phyloP scores from a whole-genome alignment of 2,113 vertebrate genomes.

The Mobula hypostoma region DNA sequence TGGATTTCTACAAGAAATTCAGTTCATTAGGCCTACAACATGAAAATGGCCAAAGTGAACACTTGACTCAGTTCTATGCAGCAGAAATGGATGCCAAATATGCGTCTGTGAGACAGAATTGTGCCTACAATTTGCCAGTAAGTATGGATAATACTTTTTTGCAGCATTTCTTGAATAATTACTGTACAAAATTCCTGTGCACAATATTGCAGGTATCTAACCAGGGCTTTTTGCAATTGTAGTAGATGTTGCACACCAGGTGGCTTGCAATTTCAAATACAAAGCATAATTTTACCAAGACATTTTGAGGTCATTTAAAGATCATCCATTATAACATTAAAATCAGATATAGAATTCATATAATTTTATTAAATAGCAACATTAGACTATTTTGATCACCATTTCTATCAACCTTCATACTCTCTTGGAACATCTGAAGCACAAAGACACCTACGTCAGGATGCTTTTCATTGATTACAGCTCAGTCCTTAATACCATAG shows the following conservation, averaged over 20 bases:
- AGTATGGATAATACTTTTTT: constrained; percentile 42
- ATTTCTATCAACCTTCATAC: too few species aligned
- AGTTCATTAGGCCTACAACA: constrained; percentile 76
- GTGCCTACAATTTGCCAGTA: constrained; percentile 91
- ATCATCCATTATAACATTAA: background rate
- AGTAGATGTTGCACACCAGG: too few species aligned
- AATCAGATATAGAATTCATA: background rate
- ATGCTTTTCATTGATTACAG: too few species aligned
- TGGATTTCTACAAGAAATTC: constrained; percentile 86
- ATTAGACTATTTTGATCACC: background rate
- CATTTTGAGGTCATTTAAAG: background rate
- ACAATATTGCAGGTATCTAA: too few species aligned
- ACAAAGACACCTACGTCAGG: too few species aligned
- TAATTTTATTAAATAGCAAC: background rate
- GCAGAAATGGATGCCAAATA: constrained; percentile 76
- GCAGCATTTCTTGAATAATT: background rate
- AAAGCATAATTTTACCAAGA: background rate
- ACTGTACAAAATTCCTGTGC: too few species aligned
- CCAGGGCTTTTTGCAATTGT: background rate
- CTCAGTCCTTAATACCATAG: too few species aligned
- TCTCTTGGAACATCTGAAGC: too few species aligned
- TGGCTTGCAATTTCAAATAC: too few species aligned
- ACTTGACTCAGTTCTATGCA: constrained; percentile 62
- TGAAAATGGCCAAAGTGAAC: constrained; percentile 76
- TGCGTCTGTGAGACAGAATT: constrained; percentile 78